Base-by-base conservation (phyloP, 1,140 invertebrate genomes). In the Heliconius melpomene region DNA sequence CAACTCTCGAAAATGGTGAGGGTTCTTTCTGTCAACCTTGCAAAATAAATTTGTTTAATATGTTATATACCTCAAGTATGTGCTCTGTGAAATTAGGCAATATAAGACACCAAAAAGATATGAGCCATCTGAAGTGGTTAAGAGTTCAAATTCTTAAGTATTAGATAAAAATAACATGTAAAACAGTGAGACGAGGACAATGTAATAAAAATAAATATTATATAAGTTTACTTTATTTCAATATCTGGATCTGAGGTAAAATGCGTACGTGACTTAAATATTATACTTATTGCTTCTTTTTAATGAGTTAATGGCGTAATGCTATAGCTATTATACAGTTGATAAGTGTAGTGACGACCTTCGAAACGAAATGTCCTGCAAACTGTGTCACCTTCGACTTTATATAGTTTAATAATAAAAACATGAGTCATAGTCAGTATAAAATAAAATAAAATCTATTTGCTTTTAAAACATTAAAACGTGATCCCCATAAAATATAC, bases 231-330 rank as follows among this genome's bases (percentile, higher is more conserved):
- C 8, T 57, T 57, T 8, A 9, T 66, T 23, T 26, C 1, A 9
- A 66, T 66, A 66, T 26, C 16, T n/a, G n/a, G 23, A 11, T 29
- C 57, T 26, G 23, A 26, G 23, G n/a, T 66, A 66, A 66, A 66
- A 23, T 26, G 57, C 23, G 57, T 66, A 66, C 57, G 57, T 66
- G 57, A 66, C 57, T 29, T 26, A 66, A 29, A 66, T 66, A 16
- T 66, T 66, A 66, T 7, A 16, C n/a, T 66, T 57, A 57, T 18
- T 52, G n/a, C 3, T n/a, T 23, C 7, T 60, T 60, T 23, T 66
- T 66, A 66, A 66, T 29, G 60, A 66, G 60, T 66, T 66, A 29
- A 66, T 66, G 60, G n/a, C 13, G 5, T 66, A 66, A 66, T 66
- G 26, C 11, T 26, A 60, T 11, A 66, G 60, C 2, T 29, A 66